A percentile compares a stretch with the other conserved stretches of the same genome.
These are phyloP conservation scores for Epistrophella euchroma DNA, from an alignment of 2,888 invertebrate species.

Conservation along the genomic window DNA sequence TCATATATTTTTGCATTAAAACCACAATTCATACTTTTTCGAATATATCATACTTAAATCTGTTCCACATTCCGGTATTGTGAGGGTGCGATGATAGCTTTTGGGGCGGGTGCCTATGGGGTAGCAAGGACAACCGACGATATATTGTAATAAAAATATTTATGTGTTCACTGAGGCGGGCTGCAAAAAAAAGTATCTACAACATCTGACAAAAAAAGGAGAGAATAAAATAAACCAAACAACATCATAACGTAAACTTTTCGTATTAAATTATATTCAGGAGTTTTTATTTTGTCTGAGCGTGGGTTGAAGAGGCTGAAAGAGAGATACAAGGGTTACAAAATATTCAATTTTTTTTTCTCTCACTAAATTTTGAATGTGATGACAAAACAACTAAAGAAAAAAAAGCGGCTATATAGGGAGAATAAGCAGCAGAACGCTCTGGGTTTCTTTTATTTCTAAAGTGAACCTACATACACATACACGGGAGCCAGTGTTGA, in stretches of 20 bases:
- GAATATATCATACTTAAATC: constrained; percentile 77
- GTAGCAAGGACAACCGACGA: constrained; percentile 62
- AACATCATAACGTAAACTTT: constrained; percentile 73
- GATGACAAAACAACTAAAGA: constrained; percentile 42
- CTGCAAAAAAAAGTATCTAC: constrained; percentile 31
- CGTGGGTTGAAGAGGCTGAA: not conserved
- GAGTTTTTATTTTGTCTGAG: constrained; percentile 38
- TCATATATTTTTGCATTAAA: constrained; percentile 77
- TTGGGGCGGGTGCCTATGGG: constrained; percentile 32
- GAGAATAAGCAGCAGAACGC: constrained; percentile 31
- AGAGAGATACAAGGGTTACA: constrained; percentile 55
- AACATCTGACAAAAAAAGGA: constrained; percentile 64
- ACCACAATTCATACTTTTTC: constrained; percentile 78
- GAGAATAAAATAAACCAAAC: constrained; percentile 59
- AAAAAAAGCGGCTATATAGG: constrained; percentile 2
- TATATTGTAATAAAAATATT: constrained; percentile 74
- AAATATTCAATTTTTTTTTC: constrained; percentile 36
- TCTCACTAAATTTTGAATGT: constrained; percentile 58
- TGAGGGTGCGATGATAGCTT: constrained; percentile 32
- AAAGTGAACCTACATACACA: not conserved
- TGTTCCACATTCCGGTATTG: constrained; percentile 49
- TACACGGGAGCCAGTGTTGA: not conserved
- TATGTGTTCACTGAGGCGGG: constrained; percentile 50
- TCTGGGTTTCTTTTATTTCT: constrained; percentile 49
- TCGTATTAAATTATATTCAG: constrained; percentile 74